These are phyloP conservation scores for Cheilosia scutellata DNA, from an alignment of 2,888 invertebrate genomes.

Conservation along the genomic window DNA sequence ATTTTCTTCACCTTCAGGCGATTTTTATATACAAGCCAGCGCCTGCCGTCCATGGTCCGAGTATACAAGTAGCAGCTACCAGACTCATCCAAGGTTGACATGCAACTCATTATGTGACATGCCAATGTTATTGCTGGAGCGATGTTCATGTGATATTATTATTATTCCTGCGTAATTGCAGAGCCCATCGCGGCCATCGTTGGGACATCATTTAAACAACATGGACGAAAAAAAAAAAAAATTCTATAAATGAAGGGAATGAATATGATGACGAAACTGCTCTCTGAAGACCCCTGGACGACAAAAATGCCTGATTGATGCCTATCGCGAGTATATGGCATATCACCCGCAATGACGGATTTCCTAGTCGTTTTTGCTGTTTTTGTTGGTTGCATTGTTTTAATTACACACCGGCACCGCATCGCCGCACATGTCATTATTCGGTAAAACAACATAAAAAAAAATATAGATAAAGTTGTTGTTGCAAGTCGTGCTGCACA, in stretches of 20 bases:
- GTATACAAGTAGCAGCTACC: background rate
- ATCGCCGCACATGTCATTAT: constrained; percentile 65
- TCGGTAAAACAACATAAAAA: constrained; percentile 39
- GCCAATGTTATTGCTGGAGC: constrained; percentile 63
- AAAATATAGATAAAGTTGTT: constrained; percentile 23
- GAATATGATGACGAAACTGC: constrained; percentile 34
- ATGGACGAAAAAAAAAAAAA: background rate
- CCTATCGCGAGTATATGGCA: constrained; percentile 56
- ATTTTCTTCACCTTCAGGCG: constrained; percentile 71
- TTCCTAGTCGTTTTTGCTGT: constrained; percentile 16
- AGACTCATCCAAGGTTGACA: constrained; percentile 21
- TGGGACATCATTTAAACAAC: constrained; percentile 59
- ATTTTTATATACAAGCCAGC: background rate
- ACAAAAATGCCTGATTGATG: constrained; percentile 71
- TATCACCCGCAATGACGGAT: constrained; percentile 39
- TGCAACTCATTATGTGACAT: constrained; percentile 62
- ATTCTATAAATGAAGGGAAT: constrained; percentile 13
- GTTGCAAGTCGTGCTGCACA: constrained; percentile 28
- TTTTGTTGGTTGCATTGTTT: constrained; percentile 58
- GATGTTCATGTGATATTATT: constrained; percentile 49
- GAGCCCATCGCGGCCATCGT: constrained; percentile 51
- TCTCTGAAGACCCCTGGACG: constrained; percentile 33
- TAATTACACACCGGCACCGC: constrained; percentile 70
- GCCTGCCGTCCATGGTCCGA: constrained; percentile 1
- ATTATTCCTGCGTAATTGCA: constrained; percentile 72